These are phyloP conservation scores for Regulus satrapa DNA, from an alignment of 2,113 vertebrate genomes.

Conservation along the genomic window DNA sequence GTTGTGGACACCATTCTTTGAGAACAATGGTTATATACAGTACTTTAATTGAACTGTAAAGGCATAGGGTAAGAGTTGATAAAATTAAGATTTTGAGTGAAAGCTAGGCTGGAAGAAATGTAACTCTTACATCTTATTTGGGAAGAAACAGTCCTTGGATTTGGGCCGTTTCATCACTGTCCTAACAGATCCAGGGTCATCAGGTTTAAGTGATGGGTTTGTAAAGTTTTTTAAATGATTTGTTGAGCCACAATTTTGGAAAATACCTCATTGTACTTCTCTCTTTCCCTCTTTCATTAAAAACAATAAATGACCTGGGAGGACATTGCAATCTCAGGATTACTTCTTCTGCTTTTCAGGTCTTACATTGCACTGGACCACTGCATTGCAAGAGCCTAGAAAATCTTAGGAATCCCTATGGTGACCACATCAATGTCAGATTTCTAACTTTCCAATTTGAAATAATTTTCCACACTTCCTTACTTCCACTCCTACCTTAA, in stretches of 20 bases:
- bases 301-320: background rate
- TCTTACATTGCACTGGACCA: background rate
- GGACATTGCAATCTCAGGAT: background rate
- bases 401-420: background rate
- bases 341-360: conserved; percentile 17
- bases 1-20: background rate
- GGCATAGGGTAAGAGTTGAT: background rate
- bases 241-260: background rate
- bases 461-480: conserved; percentile 4
- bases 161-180: background rate
- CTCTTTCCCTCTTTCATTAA: background rate
- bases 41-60: conserved; percentile 37
- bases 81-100: conserved; percentile 30
- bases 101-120: background rate
- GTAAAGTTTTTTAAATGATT: background rate
- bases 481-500: background rate
- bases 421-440: background rate
- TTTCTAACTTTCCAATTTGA: conserved; percentile 40
- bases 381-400: background rate
- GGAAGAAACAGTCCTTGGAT: background rate
- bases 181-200: background rate
- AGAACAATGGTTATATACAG: background rate
- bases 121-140: background rate
- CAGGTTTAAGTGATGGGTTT: background rate
- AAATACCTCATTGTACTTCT: background rate